These are phyloP conservation scores for Lemur catta DNA, from an alignment of 2,797 vertebrate genomes.

Conservation along the genomic window DNA sequence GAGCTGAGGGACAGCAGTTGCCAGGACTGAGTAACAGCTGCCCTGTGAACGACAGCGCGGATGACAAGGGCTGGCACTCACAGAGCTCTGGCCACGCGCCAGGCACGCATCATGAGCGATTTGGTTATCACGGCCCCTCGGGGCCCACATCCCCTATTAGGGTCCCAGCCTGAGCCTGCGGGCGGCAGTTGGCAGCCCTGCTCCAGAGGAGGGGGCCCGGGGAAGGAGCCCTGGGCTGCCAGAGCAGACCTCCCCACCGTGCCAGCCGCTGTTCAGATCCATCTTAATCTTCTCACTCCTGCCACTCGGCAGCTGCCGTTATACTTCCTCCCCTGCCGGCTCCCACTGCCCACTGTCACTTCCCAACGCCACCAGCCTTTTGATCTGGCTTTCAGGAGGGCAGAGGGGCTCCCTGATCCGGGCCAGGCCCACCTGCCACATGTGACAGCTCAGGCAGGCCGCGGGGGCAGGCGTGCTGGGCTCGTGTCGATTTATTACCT, in stretches of 20 bases:
- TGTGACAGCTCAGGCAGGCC: background rate
- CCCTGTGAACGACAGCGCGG: no score
- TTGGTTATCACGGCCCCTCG: rapidly evolving
- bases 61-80: no score
- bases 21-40: background rate
- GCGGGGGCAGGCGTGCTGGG: rapidly evolving
- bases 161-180: background rate
- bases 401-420: background rate
- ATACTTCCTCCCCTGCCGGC: background rate
- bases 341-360: background rate
- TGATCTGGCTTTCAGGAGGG: background rate
- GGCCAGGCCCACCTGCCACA: background rate
- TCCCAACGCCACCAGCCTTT: background rate
- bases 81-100: background rate
- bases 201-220: background rate
- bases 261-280: background rate
- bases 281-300: background rate
- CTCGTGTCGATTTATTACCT: background rate
- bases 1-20: background rate
- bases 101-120: background rate
- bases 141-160: background rate
- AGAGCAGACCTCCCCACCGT: background rate
- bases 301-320: background rate
- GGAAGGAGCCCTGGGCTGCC: background rate
- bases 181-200: background rate